These are phyloP conservation scores for Clanis bilineata DNA, from an alignment of 2,888 invertebrate genomes.

Conservation along the genomic window DNA sequence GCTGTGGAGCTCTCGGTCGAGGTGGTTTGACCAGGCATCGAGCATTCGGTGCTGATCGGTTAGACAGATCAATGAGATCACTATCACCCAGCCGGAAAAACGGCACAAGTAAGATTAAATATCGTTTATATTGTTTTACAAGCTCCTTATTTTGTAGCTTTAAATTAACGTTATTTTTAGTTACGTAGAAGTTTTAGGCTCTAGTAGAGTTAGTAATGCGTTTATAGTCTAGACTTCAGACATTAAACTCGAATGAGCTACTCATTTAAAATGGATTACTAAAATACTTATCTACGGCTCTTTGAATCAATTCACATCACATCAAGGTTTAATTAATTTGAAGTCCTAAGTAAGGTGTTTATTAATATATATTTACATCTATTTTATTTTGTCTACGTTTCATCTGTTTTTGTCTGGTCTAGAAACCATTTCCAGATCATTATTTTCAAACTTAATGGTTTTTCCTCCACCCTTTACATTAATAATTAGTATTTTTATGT, in stretches of 20 bases:
- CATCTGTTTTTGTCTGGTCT: not conserved
- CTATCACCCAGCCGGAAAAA: constrained; percentile 80
- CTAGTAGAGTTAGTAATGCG: not conserved
- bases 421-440: constrained; percentile 4
- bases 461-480: not conserved
- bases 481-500: not conserved
- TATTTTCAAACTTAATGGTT: constrained; percentile 7
- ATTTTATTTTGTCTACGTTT: not conserved
- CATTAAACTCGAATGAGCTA: not conserved
- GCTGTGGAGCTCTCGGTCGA: constrained; percentile 88
- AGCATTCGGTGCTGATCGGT: constrained; percentile 88
- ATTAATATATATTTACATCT: too few relatives aligned
- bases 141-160: constrained; percentile 6
- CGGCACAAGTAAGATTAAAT: constrained; percentile 66
- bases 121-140: not conserved
- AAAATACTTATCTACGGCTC: not conserved
- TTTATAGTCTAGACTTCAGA: not conserved
- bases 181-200: constrained; percentile 27
- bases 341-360: too few relatives aligned
- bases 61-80: constrained; percentile 90
- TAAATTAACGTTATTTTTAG: constrained; percentile 18
- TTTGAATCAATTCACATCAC: not conserved
- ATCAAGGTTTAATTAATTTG: not conserved
- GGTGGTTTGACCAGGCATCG: constrained; percentile 87
- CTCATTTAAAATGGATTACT: not conserved